Percentiles rank a stretch among this genome's conserved stretches.
Evolutionary conservation across 2,113 vertebrate genomes (phyloP).

Genomic region (Siniperca knerii): DNA sequence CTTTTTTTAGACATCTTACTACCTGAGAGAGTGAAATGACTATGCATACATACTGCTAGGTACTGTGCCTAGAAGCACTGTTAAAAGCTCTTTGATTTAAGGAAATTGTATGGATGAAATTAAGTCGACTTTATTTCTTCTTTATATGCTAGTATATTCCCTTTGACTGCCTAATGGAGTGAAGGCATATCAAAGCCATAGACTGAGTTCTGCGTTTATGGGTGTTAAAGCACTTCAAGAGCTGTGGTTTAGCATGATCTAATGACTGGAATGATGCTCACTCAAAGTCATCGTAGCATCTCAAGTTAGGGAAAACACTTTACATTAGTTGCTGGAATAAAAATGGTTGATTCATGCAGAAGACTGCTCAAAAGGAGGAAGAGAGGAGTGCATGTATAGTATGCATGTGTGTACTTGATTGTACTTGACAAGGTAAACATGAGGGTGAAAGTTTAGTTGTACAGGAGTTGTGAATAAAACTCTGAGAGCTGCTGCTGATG

Average conservation of each 20-base stretch:
- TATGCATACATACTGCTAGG: background rate
- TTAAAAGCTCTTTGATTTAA: constrained; percentile 57
- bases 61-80: background rate
- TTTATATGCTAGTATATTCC: constrained; percentile 70
- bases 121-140: constrained; percentile 65
- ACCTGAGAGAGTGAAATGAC: constrained; percentile 22
- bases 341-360: constrained; percentile 68
- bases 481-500: constrained; percentile 42
- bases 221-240: constrained; percentile 72
- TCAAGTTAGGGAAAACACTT: constrained; percentile 73
- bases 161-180: constrained; percentile 74
- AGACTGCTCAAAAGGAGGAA: constrained; percentile 40
- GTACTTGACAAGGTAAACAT: constrained; percentile 30
- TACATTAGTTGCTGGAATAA: constrained; percentile 63
- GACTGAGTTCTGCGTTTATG: constrained; percentile 75
- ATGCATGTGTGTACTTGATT: constrained; percentile 11
- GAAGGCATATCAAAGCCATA: constrained; percentile 71
- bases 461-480: constrained; percentile 55
- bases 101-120: constrained; percentile 59
- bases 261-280: constrained; percentile 72
- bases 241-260: constrained; percentile 67
- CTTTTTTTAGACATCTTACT: constrained; percentile 1
- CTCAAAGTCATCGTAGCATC: constrained; percentile 64
- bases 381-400: background rate
- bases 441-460: constrained; percentile 60